A percentile compares a stretch with the other conserved stretches of the same genome.
phyloP scores from a whole-genome alignment of 1,140 invertebrate genomes.

The Drosophila erecta region DNA sequence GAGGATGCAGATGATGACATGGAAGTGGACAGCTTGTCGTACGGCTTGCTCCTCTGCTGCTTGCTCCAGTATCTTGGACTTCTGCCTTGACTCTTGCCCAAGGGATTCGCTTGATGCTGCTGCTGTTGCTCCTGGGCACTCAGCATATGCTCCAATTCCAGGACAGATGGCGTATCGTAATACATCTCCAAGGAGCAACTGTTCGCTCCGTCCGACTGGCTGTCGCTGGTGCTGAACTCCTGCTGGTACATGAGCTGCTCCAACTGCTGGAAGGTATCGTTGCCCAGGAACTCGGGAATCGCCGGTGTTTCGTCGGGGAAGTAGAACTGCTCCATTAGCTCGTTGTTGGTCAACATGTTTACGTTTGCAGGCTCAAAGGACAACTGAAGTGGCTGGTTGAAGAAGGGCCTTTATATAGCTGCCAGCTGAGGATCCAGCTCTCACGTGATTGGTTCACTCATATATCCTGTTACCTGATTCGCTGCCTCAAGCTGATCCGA shows the following conservation, averaged over 20 bases:
- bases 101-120: not conserved
- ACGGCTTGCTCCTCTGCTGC: conserved; percentile 51
- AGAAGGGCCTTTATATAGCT: conserved; percentile 54
- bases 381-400: conserved; percentile 52
- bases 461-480: conserved; percentile 66
- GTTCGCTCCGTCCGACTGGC: conserved; percentile 57
- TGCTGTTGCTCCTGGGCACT: conserved; percentile 44
- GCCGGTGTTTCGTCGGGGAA: conserved; percentile 30
- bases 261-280: conserved; percentile 57
- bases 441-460: conserved; percentile 52
- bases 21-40: conserved; percentile 31
- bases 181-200: conserved; percentile 53
- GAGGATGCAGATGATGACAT: conserved; percentile 7
- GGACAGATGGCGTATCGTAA: conserved; percentile 52
- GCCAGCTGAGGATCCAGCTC: not conserved
- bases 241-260: conserved; percentile 57
- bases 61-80: conserved; percentile 54
- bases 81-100: conserved; percentile 43
- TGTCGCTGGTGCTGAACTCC: conserved; percentile 54
- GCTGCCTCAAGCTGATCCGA: conserved; percentile 29
- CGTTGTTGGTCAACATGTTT: conserved; percentile 75
- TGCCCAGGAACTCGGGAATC: conserved; percentile 26
- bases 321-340: conserved; percentile 66
- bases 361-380: conserved; percentile 47
- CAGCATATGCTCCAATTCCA: conserved; percentile 66